Evolutionary conservation across 2,888 invertebrate genomes (phyloP).

Genomic region (Sisyra terminalis): DNA sequence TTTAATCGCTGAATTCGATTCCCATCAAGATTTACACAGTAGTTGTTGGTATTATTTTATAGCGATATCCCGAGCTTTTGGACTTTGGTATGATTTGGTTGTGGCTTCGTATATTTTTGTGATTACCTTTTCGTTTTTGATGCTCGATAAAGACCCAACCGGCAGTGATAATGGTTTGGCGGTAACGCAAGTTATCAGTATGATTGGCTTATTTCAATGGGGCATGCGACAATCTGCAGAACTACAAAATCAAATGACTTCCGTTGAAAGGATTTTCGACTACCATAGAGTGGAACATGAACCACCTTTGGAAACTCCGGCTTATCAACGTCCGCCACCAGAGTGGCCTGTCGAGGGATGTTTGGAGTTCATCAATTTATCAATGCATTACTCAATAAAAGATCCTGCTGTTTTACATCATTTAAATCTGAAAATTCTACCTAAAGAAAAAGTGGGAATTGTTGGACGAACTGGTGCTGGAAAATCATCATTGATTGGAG

Average conservation of each 20-base stretch:
- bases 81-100: conserved; percentile 52
- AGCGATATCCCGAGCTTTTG: conserved; percentile 51
- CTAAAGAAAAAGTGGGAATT: conserved; percentile 38
- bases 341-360: conserved; percentile 46
- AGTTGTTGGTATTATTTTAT: conserved; percentile 59
- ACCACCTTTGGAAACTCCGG: conserved; percentile 16
- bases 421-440: conserved; percentile 29
- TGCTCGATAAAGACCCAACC: conserved; percentile 23
- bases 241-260: conserved; percentile 41
- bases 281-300: conserved; percentile 36
- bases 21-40: conserved; percentile 41
- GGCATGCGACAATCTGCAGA: conserved; percentile 54
- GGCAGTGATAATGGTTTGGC: conserved; percentile 34
- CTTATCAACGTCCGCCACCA: conserved; percentile 29
- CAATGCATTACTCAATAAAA: conserved; percentile 40
- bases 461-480: conserved; percentile 45
- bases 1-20: conserved; percentile 39
- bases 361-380: conserved; percentile 39
- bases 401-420: conserved; percentile 46
- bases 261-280: conserved; percentile 49
- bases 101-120: conserved; percentile 46
- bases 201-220: conserved; percentile 39
- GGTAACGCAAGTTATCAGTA: conserved; percentile 32
- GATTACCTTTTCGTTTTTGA: conserved; percentile 46
- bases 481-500: conserved; percentile 32